These are phyloP conservation scores for Netelia fuscicornis DNA, from an alignment of 2,888 invertebrate species.

Conservation along the genomic window DNA sequence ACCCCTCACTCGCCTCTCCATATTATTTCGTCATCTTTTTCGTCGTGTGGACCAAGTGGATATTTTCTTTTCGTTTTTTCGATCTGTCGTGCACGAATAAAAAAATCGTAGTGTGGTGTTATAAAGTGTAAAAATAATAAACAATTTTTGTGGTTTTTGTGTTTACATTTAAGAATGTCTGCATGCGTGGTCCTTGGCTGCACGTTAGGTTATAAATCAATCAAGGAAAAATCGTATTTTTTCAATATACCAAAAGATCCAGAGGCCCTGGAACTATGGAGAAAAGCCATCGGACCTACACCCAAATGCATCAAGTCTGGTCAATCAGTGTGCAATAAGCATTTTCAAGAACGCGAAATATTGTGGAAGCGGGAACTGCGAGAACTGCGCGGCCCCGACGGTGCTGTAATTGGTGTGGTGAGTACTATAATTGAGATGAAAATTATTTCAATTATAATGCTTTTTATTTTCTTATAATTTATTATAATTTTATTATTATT, in stretches of 20 bases:
- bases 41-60: conserved; percentile 4
- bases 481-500: background rate
- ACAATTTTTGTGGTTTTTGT: conserved; percentile 22
- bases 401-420: no score
- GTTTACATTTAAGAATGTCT: conserved; percentile 23
- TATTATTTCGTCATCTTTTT: no score
- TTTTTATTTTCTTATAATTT: no score
- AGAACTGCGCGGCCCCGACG: background rate
- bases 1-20: no score
- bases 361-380: no score
- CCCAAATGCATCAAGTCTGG: background rate
- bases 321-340: background rate
- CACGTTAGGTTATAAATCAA: conserved; percentile 53
- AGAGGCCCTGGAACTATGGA: conserved; percentile 11
- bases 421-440: no score
- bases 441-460: no score
- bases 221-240: conserved; percentile 47
- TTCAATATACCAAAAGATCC: conserved; percentile 51
- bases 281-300: conserved; percentile 26
- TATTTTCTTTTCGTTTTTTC: conserved; percentile 17
- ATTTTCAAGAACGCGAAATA: background rate
- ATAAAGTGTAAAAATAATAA: conserved; percentile 12
- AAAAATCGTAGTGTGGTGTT: conserved; percentile 10
- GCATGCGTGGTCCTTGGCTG: conserved; percentile 47
- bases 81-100: background rate